Evolutionary conservation across 2,888 invertebrate species (phyloP).

Genomic region (Mycalesis mineus): DNA sequence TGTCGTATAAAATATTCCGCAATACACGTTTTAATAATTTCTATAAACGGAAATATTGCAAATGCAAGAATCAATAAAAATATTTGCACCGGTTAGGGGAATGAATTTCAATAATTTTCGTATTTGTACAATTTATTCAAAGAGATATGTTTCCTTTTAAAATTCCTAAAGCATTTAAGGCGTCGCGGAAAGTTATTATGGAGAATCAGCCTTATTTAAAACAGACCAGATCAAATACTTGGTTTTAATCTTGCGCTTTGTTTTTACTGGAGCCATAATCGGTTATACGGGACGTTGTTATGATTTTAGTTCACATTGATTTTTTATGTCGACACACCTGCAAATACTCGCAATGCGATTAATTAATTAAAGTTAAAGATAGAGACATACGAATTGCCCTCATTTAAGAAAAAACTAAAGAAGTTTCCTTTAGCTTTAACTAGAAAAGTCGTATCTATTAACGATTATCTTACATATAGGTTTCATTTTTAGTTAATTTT

Average conservation of each 20-base stretch:
- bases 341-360: too few species aligned
- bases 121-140: constrained; percentile 10
- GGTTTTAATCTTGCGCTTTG: constrained; percentile 7
- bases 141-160: constrained; percentile 9
- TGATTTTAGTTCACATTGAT: background rate
- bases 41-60: constrained; percentile 12
- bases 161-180: constrained; percentile 20
- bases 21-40: constrained; percentile 8
- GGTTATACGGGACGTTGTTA: constrained; percentile 10
- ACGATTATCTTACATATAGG: too few species aligned
- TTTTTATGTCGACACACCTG: background rate
- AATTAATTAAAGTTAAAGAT: too few species aligned
- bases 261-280: constrained; percentile 4
- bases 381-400: too few species aligned
- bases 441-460: too few species aligned
- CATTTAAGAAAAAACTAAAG: too few species aligned
- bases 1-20: background rate
- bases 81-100: constrained; percentile 14
- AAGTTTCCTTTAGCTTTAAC: too few species aligned
- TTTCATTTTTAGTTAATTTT: too few species aligned
- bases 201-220: constrained; percentile 16
- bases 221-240: background rate
- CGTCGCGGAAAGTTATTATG: constrained; percentile 23
- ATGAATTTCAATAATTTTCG: constrained; percentile 18
- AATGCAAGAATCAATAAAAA: constrained; percentile 10